These are phyloP conservation scores for Channa striata DNA, from an alignment of 2,797 vertebrate species.

Conservation along the genomic window DNA sequence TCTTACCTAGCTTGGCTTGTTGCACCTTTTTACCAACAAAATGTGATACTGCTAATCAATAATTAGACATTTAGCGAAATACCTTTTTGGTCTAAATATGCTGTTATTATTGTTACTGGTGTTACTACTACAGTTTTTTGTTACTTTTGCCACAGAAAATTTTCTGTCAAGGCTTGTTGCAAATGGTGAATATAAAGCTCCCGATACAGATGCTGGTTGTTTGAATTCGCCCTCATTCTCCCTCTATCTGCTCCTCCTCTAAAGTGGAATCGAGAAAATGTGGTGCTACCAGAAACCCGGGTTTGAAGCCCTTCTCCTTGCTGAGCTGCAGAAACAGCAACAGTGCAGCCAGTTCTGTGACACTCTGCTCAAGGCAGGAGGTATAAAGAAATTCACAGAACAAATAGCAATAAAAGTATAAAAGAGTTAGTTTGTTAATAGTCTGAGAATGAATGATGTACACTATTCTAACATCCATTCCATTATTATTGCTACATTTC, in stretches of 20 bases:
- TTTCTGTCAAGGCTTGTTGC: no score
- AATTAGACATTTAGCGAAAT: no score
- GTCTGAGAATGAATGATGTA: not conserved
- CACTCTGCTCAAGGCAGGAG: constrained; percentile 77
- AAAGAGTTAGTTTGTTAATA: not conserved
- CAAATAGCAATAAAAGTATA: not conserved
- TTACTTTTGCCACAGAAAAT: no score
- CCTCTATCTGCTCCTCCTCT: not conserved
- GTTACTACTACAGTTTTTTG: no score
- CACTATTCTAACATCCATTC: not conserved
- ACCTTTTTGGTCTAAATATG: no score
- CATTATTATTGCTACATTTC: not conserved
- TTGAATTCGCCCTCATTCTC: not conserved
- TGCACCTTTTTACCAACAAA: no score
- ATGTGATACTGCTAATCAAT: no score
- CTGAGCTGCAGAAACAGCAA: constrained; percentile 83
- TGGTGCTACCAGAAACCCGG: constrained; percentile 76
- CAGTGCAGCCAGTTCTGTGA: constrained; percentile 82
- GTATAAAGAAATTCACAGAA: constrained; percentile 56
- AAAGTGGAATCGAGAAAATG: constrained; percentile 65
- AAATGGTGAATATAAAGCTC: no score
- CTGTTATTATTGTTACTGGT: no score
- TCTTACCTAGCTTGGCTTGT: no score
- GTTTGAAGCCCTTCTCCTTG: constrained; percentile 75
- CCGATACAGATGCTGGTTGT: not conserved